phyloP scores from a whole-genome alignment of 2,113 vertebrate genomes.

The Pseudorasbora parva region DNA sequence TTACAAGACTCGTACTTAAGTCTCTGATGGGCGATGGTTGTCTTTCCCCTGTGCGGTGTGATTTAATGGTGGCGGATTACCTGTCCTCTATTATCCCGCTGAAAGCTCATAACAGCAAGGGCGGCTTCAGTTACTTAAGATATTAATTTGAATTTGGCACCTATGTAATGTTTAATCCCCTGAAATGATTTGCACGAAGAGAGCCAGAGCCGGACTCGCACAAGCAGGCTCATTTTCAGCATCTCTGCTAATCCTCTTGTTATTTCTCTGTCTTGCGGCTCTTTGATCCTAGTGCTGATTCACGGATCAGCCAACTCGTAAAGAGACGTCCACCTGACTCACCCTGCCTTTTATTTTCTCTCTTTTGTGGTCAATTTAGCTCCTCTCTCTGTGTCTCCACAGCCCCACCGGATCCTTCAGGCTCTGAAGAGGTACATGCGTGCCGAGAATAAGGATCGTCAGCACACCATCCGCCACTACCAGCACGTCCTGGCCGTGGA shows the following conservation, averaged over 20 bases:
- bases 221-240: slow-evolving; percentile 26
- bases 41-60: background rate
- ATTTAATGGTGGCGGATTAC: slow-evolving; percentile 9
- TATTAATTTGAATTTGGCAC: slow-evolving; percentile 34
- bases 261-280: slow-evolving; percentile 45
- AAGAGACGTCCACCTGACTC: background rate
- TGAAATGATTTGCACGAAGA: slow-evolving; percentile 27
- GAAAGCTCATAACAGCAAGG: background rate
- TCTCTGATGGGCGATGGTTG: slow-evolving; percentile 7
- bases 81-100: slow-evolving; percentile 8
- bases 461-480: slow-evolving; percentile 96
- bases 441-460: slow-evolving; percentile 94
- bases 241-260: slow-evolving; percentile 56
- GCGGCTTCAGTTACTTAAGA: slow-evolving; percentile 20
- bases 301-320: slow-evolving; percentile 8
- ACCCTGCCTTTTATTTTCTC: background rate
- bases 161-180: slow-evolving; percentile 24
- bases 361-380: slow-evolving; percentile 29
- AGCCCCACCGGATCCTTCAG: slow-evolving; percentile 95
- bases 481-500: slow-evolving; percentile 96
- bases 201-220: background rate
- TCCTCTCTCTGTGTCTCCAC: slow-evolving; percentile 20
- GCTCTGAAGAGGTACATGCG: slow-evolving; percentile 90
- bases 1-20: slow-evolving; percentile 8
- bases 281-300: slow-evolving; percentile 51